A percentile compares a stretch with the other conserved stretches of the same genome.
Conservation (phyloP, 2,113 vertebrate genomes). For the Apteryx mantelli region DNA sequence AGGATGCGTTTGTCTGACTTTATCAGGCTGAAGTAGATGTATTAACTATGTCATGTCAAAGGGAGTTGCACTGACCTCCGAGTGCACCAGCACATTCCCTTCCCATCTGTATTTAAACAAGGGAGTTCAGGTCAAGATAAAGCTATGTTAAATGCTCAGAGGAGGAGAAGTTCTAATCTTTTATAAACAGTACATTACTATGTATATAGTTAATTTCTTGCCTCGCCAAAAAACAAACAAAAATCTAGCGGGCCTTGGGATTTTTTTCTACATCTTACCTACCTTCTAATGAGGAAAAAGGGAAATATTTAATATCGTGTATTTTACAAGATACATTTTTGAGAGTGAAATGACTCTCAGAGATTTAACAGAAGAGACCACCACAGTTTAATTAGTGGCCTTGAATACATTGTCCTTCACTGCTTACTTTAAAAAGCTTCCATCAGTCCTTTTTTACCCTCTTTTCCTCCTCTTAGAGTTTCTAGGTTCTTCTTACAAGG, state of each 20-base stretch:
- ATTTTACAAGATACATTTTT: background rate
- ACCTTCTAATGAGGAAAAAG: background rate
- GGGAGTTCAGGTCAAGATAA: conserved; percentile 38
- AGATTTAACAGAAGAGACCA: background rate
- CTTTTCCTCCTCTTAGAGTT: background rate
- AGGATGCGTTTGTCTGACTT: background rate
- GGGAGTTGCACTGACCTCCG: background rate
- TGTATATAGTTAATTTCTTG: background rate
- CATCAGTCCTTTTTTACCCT: background rate
- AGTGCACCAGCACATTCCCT: conserved; percentile 27
- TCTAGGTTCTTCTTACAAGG: background rate
- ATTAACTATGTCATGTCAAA: conserved; percentile 33
- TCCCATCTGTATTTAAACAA: conserved; percentile 47
- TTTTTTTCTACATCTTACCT: background rate
- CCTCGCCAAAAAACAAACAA: background rate
- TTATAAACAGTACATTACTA: background rate
- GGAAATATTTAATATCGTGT: background rate
- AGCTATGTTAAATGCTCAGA: conserved; percentile 20
- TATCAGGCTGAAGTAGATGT: conserved; percentile 1
- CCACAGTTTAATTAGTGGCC: background rate
- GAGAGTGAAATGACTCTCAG: background rate
- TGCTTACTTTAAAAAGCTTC: background rate
- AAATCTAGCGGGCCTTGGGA: background rate
- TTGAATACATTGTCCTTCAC: background rate
- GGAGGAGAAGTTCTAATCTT: background rate